These are phyloP conservation scores for Pterophyllum scalare DNA, from an alignment of 2,113 vertebrate species.

Conservation along the genomic window DNA sequence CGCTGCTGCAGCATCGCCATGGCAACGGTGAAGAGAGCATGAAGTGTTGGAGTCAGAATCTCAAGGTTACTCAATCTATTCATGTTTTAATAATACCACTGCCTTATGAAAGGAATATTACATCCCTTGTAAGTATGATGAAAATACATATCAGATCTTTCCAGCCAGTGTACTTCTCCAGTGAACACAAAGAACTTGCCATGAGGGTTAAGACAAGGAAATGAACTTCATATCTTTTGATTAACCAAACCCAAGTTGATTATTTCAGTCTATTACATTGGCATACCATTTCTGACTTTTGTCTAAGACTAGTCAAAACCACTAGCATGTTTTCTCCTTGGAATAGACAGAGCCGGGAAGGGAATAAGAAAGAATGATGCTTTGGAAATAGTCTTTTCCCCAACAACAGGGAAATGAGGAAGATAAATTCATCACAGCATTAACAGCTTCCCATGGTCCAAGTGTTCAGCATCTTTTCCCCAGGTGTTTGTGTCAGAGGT, in stretches of 20 bases:
- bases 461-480: conserved; percentile 20
- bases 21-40: conserved; percentile 65
- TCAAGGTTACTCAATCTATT: conserved; percentile 78
- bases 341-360: not conserved
- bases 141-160: conserved; percentile 63
- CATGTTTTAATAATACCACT: conserved; percentile 76
- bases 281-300: not conserved
- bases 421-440: not conserved
- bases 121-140: conserved; percentile 66
- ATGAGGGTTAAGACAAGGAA: conserved; percentile 60
- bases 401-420: not conserved
- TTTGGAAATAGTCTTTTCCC: not conserved
- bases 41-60: conserved; percentile 61
- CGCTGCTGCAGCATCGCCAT: conserved; percentile 71
- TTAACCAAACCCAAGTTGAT: conserved; percentile 41
- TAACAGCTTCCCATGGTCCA: not conserved
- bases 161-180: conserved; percentile 25
- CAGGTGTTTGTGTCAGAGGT: conserved; percentile 59
- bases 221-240: conserved; percentile 51
- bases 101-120: conserved; percentile 66
- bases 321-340: conserved; percentile 17
- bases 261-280: conserved; percentile 55
- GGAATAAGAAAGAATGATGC: not conserved
- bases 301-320: conserved; percentile 41
- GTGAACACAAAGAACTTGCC: conserved; percentile 42